Conservation (phyloP, 1,140 invertebrate species). For the Glossosoma conforme region DNA sequence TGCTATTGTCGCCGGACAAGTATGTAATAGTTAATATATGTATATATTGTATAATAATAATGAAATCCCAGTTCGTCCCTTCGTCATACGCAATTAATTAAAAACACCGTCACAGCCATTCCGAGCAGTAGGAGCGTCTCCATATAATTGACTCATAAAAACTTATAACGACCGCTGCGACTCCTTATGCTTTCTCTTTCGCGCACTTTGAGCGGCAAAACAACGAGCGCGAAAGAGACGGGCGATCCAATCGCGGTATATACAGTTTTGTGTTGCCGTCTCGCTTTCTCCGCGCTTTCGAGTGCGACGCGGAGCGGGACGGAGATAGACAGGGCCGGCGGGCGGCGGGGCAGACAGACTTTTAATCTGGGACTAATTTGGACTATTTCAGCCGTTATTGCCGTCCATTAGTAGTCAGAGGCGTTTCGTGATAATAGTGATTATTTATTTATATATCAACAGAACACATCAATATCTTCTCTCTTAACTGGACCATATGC, state of each 20-base stretch:
- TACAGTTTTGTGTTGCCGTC: background rate
- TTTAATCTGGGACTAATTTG: constrained; percentile 34
- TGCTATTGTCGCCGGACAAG: background rate
- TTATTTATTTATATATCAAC: too few species aligned
- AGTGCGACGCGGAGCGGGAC: background rate
- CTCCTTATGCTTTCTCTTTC: background rate
- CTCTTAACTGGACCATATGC: too few species aligned
- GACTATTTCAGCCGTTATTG: constrained; percentile 31
- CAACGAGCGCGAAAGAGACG: background rate
- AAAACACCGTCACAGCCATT: constrained; percentile 30
- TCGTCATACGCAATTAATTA: constrained; percentile 26
- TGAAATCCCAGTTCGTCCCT: constrained; percentile 12
- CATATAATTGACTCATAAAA: constrained; percentile 33
- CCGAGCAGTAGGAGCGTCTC: constrained; percentile 17
- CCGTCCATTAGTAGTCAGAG: constrained; percentile 26
- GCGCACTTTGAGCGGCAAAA: background rate
- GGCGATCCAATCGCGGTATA: background rate
- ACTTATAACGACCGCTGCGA: constrained; percentile 22
- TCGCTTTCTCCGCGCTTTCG: too few species aligned
- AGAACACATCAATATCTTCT: too few species aligned
- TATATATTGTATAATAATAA: background rate
- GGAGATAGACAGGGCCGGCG: constrained; percentile 5
- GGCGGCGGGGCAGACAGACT: constrained; percentile 20
- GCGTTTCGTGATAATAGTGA: constrained; percentile 14
- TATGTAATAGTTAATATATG: background rate